phyloP scores from a whole-genome alignment of 2,113 vertebrate genomes.

The Ahaetulla prasina region DNA sequence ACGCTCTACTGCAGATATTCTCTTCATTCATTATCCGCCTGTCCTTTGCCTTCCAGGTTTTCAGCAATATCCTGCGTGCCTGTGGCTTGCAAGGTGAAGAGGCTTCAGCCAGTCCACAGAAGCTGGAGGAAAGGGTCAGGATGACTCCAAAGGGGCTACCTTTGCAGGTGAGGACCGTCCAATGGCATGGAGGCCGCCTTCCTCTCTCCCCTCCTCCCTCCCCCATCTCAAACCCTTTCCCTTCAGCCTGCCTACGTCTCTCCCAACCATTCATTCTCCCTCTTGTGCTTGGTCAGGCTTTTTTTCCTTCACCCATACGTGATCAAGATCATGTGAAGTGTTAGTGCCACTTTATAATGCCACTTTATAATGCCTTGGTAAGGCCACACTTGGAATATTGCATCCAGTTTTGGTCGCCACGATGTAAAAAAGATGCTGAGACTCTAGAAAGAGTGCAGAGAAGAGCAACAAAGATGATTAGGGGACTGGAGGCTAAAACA shows the following conservation, averaged over 20 bases:
- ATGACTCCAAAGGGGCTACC: slow-evolving; percentile 79
- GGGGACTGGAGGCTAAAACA: too few relatives aligned
- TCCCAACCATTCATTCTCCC: neutral
- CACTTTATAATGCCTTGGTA: too few relatives aligned
- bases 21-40: too few relatives aligned
- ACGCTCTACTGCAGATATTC: too few relatives aligned
- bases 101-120: slow-evolving; percentile 77
- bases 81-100: slow-evolving; percentile 84
- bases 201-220: neutral
- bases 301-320: rapidly evolving
- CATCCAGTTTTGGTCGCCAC: too few relatives aligned
- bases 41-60: slow-evolving; percentile 72
- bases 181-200: rapidly evolving
- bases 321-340: too few relatives aligned
- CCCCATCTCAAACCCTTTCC: neutral
- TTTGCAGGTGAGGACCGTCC: slow-evolving; percentile 71
- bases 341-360: too few relatives aligned
- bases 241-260: neutral
- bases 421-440: too few relatives aligned
- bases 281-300: neutral
- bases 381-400: too few relatives aligned
- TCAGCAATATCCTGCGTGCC: slow-evolving; percentile 80
- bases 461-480: too few relatives aligned
- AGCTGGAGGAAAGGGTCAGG: slow-evolving; percentile 72
- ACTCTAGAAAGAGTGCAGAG: too few relatives aligned